Percentiles rank a stretch among this genome's conserved stretches.
Evolutionary conservation across 2,888 invertebrate genomes (phyloP).

Genomic region (Antitype chi): DNA sequence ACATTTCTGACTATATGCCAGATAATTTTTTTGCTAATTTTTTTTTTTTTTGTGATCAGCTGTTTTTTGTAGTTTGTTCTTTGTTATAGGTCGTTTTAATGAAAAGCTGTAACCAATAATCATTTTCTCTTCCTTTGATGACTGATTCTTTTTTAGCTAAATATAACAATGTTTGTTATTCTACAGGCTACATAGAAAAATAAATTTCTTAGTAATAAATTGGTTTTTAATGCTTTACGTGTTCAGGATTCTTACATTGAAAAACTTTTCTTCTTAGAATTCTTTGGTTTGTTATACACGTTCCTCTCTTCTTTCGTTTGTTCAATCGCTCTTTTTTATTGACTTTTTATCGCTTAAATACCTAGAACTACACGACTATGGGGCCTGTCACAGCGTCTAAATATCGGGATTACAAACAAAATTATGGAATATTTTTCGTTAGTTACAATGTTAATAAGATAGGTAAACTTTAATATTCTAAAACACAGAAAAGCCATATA

Average conservation of each 20-base stretch:
- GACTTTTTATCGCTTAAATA: neutral
- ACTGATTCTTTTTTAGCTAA: neutral
- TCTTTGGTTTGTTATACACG: neutral
- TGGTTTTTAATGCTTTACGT: conserved; percentile 30
- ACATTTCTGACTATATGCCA: neutral
- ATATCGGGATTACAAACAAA: neutral
- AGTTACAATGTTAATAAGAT: neutral
- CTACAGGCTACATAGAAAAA: neutral
- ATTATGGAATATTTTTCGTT: neutral
- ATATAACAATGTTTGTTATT: neutral
- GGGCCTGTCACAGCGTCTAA: neutral
- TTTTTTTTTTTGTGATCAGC: neutral
- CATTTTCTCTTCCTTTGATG: neutral
- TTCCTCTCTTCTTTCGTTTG: neutral
- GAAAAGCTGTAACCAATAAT: neutral
- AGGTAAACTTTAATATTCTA: no score
- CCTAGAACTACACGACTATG: neutral
- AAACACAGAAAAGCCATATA: conserved; percentile 17
- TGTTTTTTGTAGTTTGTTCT: no score
- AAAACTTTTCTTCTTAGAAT: conserved; percentile 11
- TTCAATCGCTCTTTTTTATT: neutral
- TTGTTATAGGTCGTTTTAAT: neutral
- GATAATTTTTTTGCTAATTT: neutral
- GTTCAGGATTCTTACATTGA: conserved; percentile 1
- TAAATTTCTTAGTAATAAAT: conserved; percentile 18